phyloP scores from a whole-genome alignment of 2,888 invertebrate genomes.

The Hyppa rectilinea region DNA sequence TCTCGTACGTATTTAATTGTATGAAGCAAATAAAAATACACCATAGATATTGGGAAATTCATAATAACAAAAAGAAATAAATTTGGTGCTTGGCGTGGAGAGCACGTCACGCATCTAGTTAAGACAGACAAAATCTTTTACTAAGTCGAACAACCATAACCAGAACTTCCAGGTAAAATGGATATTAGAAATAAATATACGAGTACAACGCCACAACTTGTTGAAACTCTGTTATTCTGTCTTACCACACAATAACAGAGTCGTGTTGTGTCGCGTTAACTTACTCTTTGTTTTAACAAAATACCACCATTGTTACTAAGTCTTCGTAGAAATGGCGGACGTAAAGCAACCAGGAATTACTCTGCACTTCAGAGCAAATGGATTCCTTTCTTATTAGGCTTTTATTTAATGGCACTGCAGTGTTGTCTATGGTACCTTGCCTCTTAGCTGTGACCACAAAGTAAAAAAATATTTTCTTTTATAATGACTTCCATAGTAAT shows the following conservation, averaged over 20 bases:
- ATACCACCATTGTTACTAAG: conserved; percentile 67
- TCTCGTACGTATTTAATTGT: too few relatives aligned
- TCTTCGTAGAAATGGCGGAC: conserved; percentile 62
- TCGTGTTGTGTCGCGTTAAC: conserved; percentile 51
- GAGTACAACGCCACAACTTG: conserved; percentile 53
- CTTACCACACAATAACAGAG: conserved; percentile 34
- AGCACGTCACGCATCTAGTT: too few relatives aligned
- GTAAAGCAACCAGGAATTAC: conserved; percentile 66
- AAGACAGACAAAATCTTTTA: too few relatives aligned
- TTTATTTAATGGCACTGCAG: conserved; percentile 58
- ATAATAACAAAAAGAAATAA: too few relatives aligned
- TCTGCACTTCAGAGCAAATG: conserved; percentile 68
- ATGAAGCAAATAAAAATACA: too few relatives aligned
- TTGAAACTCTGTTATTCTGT: conserved; percentile 42
- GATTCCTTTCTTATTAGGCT: conserved; percentile 68
- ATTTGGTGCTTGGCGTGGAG: too few relatives aligned
- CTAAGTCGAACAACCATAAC: too few relatives aligned
- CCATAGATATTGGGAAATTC: too few relatives aligned
- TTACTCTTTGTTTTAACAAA: conserved; percentile 67
- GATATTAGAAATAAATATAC: conserved; percentile 46
- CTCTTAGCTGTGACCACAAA: neutral
- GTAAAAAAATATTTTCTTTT: conserved; percentile 18
- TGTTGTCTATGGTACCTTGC: conserved; percentile 30
- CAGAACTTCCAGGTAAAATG: conserved; percentile 40
- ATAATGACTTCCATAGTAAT: conserved; percentile 7